Evolutionary conservation across 1,140 invertebrate genomes (phyloP).

Genomic region (Andricus grossulariae): DNA sequence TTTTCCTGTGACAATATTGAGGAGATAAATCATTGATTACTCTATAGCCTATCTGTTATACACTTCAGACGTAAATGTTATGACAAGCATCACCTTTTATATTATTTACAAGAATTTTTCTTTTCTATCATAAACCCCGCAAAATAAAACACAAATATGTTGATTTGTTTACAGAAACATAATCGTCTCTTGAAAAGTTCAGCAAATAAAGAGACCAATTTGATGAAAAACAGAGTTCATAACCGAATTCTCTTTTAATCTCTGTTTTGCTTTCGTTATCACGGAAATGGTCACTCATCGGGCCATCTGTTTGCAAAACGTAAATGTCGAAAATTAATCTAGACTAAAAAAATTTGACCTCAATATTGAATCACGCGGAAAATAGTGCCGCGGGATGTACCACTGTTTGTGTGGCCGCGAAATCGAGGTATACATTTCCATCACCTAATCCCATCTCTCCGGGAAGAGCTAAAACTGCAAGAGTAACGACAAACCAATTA

Average conservation of each 20-base stretch:
- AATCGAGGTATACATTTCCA: neutral
- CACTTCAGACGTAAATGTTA: neutral
- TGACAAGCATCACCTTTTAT: neutral
- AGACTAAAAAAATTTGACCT: conserved; percentile 26
- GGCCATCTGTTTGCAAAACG: conserved; percentile 1
- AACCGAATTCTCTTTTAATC: neutral
- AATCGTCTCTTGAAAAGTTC: neutral
- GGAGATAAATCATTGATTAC: conserved; percentile 16
- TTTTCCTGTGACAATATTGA: conserved; percentile 9
- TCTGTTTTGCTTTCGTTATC: neutral
- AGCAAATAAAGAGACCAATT: neutral
- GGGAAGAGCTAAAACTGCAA: conserved; percentile 40
- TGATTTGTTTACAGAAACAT: too few relatives aligned
- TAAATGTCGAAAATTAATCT: conserved; percentile 28
- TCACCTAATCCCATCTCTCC: conserved; percentile 24
- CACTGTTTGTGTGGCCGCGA: neutral
- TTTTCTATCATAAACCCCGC: too few relatives aligned
- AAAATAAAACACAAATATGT: too few relatives aligned
- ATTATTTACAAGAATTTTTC: neutral
- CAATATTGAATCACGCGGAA: conserved; percentile 33
- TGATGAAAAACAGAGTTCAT: neutral
- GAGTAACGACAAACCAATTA: conserved; percentile 64
- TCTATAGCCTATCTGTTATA: conserved; percentile 2
- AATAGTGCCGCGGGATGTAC: conserved; percentile 17
- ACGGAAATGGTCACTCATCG: conserved; percentile 9